Evolutionary conservation across 2,888 invertebrate species (phyloP).

Genomic region (Invenusta paracnida): DNA sequence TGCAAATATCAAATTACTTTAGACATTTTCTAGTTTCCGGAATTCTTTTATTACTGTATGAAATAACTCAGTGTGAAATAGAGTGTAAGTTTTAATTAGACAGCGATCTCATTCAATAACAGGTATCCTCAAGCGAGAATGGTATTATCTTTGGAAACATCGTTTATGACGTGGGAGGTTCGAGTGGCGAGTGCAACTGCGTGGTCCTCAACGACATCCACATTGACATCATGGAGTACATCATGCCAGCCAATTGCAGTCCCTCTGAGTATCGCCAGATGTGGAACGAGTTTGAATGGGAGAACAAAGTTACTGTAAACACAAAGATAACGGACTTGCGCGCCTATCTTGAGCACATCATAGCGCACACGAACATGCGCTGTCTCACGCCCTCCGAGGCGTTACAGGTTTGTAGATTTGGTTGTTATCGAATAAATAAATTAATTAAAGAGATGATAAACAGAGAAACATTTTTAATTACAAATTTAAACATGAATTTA

Average conservation of each 20-base stretch:
- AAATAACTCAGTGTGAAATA: no score
- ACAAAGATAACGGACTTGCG: conserved; percentile 82
- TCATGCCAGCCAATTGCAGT: conserved; percentile 76
- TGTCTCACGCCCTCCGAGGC: conserved; percentile 75
- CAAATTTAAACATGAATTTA: no score
- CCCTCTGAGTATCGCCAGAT: conserved; percentile 95
- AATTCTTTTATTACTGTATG: no score
- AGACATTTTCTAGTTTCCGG: no score
- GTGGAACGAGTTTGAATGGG: conserved; percentile 99
- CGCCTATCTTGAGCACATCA: conserved; percentile 83
- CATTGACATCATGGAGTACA: conserved; percentile 95
- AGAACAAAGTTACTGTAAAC: conserved; percentile 95
- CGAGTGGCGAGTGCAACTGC: conserved; percentile 85
- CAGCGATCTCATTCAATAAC: no score
- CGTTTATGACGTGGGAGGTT: conserved; percentile 93
- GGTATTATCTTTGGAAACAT: conserved; percentile 95
- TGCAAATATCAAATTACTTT: no score
- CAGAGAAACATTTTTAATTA: no score
- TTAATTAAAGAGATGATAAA: neutral
- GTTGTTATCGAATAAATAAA: conserved; percentile 56
- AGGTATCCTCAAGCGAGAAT: conserved; percentile 96
- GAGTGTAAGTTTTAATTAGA: no score
- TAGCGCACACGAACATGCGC: conserved; percentile 95
- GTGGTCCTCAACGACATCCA: conserved; percentile 98
- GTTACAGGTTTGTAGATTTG: conserved; percentile 85